Evolutionary conservation across 1,140 invertebrate species (phyloP).

Genomic region (Drosophila kanapiae): DNA sequence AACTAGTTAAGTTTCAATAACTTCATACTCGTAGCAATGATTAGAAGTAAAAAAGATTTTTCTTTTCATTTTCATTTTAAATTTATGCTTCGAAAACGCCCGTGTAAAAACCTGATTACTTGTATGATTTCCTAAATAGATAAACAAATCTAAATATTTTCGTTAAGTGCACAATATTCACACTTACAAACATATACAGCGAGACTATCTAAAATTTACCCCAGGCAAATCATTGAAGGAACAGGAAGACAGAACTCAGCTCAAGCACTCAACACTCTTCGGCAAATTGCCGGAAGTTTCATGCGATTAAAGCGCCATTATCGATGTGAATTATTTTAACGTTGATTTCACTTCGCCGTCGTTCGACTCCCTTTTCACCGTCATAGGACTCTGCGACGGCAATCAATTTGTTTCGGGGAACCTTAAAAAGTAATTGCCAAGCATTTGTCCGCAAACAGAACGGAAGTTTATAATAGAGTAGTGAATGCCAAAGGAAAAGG

Average conservation of each 20-base stretch:
- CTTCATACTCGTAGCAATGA: too few species aligned
- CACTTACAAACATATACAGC: neutral
- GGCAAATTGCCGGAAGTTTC: conserved; percentile 80
- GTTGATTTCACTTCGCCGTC: conserved; percentile 43
- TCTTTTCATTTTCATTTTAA: too few species aligned
- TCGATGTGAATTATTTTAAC: conserved; percentile 82
- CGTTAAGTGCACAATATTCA: conserved; percentile 8
- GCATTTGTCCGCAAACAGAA: conserved; percentile 68
- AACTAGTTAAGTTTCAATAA: too few species aligned
- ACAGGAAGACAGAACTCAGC: conserved; percentile 33
- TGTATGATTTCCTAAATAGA: neutral
- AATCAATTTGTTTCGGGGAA: conserved; percentile 73
- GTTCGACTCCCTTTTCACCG: neutral
- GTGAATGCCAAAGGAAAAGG: conserved; percentile 30
- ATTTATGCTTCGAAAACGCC: neutral
- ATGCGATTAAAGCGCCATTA: conserved; percentile 81
- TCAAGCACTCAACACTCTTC: conserved; percentile 70
- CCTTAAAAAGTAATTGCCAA: conserved; percentile 77
- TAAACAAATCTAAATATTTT: neutral
- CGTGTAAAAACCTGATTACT: too few species aligned
- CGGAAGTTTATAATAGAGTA: conserved; percentile 49
- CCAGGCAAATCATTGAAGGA: conserved; percentile 62
- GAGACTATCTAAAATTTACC: conserved; percentile 34
- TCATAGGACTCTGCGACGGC: conserved; percentile 39
- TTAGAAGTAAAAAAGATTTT: too few species aligned